Evolutionary conservation across 1,140 invertebrate genomes (phyloP).

Genomic region (Reticulitermes speratus): DNA sequence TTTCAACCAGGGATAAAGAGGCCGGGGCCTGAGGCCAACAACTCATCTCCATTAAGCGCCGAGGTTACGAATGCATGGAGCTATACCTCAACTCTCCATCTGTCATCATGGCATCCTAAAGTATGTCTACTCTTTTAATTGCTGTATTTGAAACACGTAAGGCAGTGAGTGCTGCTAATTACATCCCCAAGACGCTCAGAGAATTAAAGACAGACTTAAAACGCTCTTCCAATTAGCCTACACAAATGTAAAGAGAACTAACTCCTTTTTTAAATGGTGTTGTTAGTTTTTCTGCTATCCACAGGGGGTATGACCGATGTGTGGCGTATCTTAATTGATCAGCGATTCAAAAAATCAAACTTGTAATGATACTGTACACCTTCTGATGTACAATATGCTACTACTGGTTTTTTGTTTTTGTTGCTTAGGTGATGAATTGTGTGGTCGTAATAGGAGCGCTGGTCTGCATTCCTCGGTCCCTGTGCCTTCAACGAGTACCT

Average conservation of each 20-base stretch:
- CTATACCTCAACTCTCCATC: too few species aligned
- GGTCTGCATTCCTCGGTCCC: neutral
- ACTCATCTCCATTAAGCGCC: too few species aligned
- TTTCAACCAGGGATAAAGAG: too few species aligned
- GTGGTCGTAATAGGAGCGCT: neutral
- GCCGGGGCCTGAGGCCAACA: too few species aligned
- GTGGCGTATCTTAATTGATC: constrained; percentile 2
- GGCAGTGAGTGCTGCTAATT: neutral
- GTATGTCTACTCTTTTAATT: too few species aligned
- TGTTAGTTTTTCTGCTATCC: neutral
- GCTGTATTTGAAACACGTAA: too few species aligned
- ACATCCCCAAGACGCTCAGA: neutral
- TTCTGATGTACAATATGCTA: neutral
- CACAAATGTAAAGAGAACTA: neutral
- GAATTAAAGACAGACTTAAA: neutral
- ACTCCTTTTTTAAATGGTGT: neutral
- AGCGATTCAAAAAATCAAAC: constrained; percentile 1
- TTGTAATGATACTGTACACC: constrained; percentile 1
- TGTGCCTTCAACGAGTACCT: neutral
- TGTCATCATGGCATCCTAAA: too few species aligned
- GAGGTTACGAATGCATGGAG: too few species aligned
- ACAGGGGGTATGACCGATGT: neutral
- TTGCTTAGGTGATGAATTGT: neutral
- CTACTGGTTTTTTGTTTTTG: constrained; percentile 3
- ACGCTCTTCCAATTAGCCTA: neutral